phyloP scores from a whole-genome alignment of 2,888 invertebrate species.

The Dicyrtoma fusca region DNA sequence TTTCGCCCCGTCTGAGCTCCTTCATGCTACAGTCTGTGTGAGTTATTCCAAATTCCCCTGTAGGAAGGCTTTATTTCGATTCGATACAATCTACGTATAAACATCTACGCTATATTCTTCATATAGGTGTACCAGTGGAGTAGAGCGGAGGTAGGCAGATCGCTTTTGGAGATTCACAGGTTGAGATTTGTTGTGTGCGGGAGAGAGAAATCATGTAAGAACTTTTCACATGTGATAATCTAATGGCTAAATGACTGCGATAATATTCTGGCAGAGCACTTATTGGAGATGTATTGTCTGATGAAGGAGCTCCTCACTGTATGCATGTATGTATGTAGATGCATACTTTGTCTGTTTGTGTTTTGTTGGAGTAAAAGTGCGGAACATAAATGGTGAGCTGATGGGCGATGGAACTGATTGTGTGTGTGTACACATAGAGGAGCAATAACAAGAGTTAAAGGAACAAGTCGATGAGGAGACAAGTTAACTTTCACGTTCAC shows the following conservation, averaged over 20 bases:
- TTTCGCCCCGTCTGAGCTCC: not conserved
- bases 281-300: not conserved
- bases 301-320: too few relatives aligned
- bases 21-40: not conserved
- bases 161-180: not conserved
- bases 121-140: too few relatives aligned
- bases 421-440: too few relatives aligned
- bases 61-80: too few relatives aligned
- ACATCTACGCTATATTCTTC: not conserved
- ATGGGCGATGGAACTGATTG: slow-evolving; percentile 18
- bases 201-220: slow-evolving; percentile 8
- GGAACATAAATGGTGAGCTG: slow-evolving; percentile 26
- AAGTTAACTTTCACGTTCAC: slow-evolving; percentile 21
- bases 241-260: not conserved
- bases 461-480: too few relatives aligned
- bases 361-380: not conserved
- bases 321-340: too few relatives aligned
- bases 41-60: too few relatives aligned
- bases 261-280: not conserved
- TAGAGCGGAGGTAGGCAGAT: not conserved
- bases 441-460: too few relatives aligned
- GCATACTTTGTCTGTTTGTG: too few relatives aligned
- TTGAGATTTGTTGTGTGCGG: not conserved
- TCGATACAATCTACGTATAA: too few relatives aligned
- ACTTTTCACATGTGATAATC: slow-evolving; percentile 18